Conservation (phyloP, 2,797 vertebrate genomes). For the Erethizon dorsatum region DNA sequence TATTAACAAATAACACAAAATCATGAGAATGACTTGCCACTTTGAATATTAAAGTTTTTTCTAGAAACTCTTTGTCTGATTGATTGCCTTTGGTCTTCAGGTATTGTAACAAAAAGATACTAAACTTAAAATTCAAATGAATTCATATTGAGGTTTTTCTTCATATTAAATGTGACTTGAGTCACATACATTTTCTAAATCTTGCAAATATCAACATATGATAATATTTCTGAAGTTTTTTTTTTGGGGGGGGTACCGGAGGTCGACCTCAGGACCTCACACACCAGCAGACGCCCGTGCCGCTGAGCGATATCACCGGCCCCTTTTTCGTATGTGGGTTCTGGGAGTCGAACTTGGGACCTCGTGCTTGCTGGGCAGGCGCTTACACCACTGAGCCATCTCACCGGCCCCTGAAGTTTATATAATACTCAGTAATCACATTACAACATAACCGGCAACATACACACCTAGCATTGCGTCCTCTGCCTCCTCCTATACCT, state of each 20-base stretch:
- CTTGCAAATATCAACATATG: background rate
- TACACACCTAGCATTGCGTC: background rate
- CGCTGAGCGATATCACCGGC: no score
- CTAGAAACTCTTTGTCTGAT: background rate
- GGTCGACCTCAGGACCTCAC: no score
- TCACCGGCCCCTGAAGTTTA: background rate
- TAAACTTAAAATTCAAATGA: slow-evolving; percentile 1
- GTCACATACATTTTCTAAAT: background rate
- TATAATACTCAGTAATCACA: background rate
- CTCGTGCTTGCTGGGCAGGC: no score
- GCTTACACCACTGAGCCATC: no score
- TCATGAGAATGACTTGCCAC: background rate
- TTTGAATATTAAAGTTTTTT: background rate
- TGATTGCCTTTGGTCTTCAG: background rate
- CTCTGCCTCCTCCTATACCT: background rate
- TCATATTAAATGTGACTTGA: background rate
- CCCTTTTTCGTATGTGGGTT: no score
- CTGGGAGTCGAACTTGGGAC: no score
- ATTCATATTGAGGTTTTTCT: background rate
- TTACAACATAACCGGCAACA: background rate
- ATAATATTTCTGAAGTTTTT: background rate
- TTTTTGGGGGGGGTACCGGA: no score
- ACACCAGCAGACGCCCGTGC: no score
- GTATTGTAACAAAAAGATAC: background rate
- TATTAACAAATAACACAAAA: background rate